These are phyloP conservation scores for Gracilinanus agilis DNA, from an alignment of 2,113 vertebrate species.

Conservation along the genomic window DNA sequence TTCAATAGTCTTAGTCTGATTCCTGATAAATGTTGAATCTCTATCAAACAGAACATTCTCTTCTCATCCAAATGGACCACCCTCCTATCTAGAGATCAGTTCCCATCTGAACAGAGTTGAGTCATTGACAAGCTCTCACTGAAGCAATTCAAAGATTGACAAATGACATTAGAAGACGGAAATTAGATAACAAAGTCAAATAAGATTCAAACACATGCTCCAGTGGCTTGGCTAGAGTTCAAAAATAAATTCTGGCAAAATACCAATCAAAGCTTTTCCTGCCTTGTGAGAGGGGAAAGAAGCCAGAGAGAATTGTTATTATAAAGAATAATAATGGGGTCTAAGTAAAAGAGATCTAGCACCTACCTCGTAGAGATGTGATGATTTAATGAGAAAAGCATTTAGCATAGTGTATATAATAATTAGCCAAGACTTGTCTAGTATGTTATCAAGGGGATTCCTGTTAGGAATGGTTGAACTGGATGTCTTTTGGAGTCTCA, in stretches of 20 bases:
- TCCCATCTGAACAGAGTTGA: conserved; percentile 28
- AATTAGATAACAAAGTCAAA: conserved; percentile 49
- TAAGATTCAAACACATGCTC: background rate
- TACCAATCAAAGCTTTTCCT: background rate
- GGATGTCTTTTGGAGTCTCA: background rate
- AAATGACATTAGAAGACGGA: conserved; percentile 19
- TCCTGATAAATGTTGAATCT: conserved; percentile 20
- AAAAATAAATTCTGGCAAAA: conserved; percentile 9
- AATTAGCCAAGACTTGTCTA: background rate
- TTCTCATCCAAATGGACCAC: conserved; percentile 37
- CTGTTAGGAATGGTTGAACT: background rate
- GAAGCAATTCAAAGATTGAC: conserved; percentile 18
- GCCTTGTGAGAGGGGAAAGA: background rate
- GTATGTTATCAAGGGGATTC: background rate
- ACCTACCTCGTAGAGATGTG: background rate
- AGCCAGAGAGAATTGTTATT: background rate
- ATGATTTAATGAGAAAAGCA: background rate
- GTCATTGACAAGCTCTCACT: background rate
- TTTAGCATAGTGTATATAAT: background rate
- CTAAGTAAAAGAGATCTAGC: background rate
- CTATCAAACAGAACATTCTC: background rate
- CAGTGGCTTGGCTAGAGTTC: background rate
- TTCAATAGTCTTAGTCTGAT: background rate
- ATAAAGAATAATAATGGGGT: background rate
- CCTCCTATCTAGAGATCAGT: background rate